phyloP scores from a whole-genome alignment of 2,888 invertebrate genomes.

The Rhamphomyia laevipes region DNA sequence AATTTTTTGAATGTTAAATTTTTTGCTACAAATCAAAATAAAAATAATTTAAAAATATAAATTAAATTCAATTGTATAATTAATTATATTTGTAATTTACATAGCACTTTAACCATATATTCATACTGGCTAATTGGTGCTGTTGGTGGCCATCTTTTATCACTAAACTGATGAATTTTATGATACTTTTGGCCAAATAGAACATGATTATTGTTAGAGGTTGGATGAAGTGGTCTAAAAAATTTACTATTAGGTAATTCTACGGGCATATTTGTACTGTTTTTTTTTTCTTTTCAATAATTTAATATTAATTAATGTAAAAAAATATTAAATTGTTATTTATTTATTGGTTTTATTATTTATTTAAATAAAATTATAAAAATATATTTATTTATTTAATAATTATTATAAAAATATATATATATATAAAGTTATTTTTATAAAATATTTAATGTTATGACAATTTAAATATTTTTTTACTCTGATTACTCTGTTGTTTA shows the following conservation, averaged over 20 bases:
- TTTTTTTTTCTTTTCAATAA: no score
- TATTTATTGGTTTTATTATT: no score
- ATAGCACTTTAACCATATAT: conserved; percentile 4
- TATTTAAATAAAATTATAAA: no score
- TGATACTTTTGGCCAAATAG: conserved; percentile 31
- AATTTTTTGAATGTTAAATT: background rate
- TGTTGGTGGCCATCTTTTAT: conserved; percentile 12
- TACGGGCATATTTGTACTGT: background rate
- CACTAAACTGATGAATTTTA: conserved; percentile 18
- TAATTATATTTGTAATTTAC: no score
- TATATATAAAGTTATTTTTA: no score
- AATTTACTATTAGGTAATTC: background rate
- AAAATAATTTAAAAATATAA: background rate
- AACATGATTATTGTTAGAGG: conserved; percentile 27
- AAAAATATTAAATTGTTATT: no score
- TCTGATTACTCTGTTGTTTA: no score
- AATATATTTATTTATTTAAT: no score
- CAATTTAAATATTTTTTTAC: no score
- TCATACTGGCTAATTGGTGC: conserved; percentile 12
- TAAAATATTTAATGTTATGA: no score
- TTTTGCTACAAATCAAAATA: background rate
- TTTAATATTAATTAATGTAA: no score
- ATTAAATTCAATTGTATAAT: background rate
- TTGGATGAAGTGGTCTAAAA: conserved; percentile 26
- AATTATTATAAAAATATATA: no score